Evolutionary conservation across 1,140 invertebrate species (phyloP), one percentile per base, ranked within the genome.

Genomic region (Charaxes varanes): DNA sequence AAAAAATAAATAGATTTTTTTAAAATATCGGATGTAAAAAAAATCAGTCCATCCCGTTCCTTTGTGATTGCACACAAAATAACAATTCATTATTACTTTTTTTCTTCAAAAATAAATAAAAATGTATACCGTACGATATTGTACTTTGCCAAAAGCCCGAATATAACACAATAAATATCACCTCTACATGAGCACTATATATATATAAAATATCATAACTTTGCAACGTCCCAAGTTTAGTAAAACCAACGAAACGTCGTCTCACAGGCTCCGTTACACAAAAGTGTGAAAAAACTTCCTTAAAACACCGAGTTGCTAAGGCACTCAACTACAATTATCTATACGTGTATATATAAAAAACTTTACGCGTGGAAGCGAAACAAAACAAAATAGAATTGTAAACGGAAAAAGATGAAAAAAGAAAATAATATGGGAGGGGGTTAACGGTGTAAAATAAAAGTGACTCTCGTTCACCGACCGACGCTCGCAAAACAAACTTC

Each of bases 261-360:
- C 32, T 10, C 21, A n/a, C n/a, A 43, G 35, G 15, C 14, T 47
- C 13, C n/a, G 40, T 41, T 49, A 56, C 57, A 63, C 51, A 62
- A 67, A 60, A 56, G 51, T 58, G 45, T 52, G 42, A 48, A 63
- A 54, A 63, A 60, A 61, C 46, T 65, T 57, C 62, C 61, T 69
- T 67, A 72, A 58, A 62, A 70, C 59, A 76, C 47, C 76, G 78
- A 79, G 76, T 78, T 68, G 74, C 78, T 82, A 82, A 82, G 78
- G 78, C 78, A 82, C 78, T 82, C 74, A 73, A 49, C 74, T 77
- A 82, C 65, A 73, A 44, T 69, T 76, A 72, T 45, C 62, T 70
- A 65, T 62, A 48, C 44, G 35, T 51, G 44, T 69, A 66, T 70
- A 72, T 59, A 67, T 66, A 64, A 68, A 59, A 58, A 52, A 28